Evolutionary conservation across 2,113 vertebrate species (phyloP), one percentile per base, ranked within the genome.

Genomic region (Petaurus breviceps): DNA sequence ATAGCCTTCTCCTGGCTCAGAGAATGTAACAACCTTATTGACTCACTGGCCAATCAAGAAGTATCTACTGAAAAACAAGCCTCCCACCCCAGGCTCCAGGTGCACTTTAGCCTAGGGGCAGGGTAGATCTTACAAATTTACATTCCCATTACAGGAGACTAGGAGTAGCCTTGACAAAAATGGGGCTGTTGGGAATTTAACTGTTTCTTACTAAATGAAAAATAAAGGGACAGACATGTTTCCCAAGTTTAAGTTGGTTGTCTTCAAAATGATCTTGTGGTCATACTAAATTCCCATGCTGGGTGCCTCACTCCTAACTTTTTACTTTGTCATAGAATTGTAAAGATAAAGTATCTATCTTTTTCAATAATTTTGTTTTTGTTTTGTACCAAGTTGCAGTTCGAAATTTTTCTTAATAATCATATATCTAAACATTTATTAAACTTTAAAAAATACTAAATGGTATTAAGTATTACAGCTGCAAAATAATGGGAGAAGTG

Each of bases 361-460:
- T 95, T 90, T 94, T 92, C 95, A n/a, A 96, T 90, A 37, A 89
- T 90, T 89, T 55, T 54, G 3, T 55, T 89, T 89, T 94, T 2
- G 52, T 94, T 89, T 68, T 68, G 31, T 68, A 77, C 12, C 93
- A 51, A 51, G 92, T 28, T 1, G 95, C 96, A 28, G 47, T 95
- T 95, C 61, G 68, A 92, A 92, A 89, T 95, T 97, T n/a, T 95
- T 10, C 57, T 96, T 90, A 50, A n/a, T 93, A 84, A 96, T 93
- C 26, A 61, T 94, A 1, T 94, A 0, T 51, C 4, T 94, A 61
- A 96, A 43, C 6, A 95, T 96, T 94, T 95, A 46, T 93, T 57
- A 89, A 89, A 91, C n/a, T 95, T 93, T 68, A 55, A 77, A 89
- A 47, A 46, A 46, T 51, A 89, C 23, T 0, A 49, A 55, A 12